Evolutionary conservation across 2,113 vertebrate species (phyloP).

Genomic region (Gasterosteus nipponicus): DNA sequence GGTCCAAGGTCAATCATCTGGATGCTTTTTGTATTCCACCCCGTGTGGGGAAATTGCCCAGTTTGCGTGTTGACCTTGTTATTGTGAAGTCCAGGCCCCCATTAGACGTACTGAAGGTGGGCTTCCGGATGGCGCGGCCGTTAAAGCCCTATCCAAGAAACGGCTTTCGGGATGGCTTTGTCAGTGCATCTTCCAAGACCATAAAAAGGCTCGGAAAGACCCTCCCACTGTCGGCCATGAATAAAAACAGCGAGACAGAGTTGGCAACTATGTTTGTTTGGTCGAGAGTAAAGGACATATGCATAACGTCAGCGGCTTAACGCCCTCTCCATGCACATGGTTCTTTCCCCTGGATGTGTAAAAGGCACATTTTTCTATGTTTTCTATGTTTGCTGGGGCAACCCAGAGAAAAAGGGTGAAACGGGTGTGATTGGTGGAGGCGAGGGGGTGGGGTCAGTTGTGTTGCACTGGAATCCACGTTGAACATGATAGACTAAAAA

Average conservation of each 20-base stretch:
- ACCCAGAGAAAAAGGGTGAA: no score
- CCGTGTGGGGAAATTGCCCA: neutral
- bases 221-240: neutral
- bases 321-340: no score
- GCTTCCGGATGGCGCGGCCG: neutral
- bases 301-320: neutral
- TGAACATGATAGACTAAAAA: neutral
- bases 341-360: no score
- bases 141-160: no score
- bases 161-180: neutral
- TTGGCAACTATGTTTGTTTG: neutral
- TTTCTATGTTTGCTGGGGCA: no score
- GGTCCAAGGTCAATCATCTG: neutral
- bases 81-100: neutral
- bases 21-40: neutral
- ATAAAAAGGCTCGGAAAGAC: neutral
- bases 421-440: no score
- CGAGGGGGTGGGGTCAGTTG: neutral
- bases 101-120: neutral
- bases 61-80: neutral
- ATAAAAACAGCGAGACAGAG: neutral
- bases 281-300: neutral
- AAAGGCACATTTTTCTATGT: no score
- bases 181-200: neutral
- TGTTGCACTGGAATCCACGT: neutral